Evolutionary conservation across 2,113 vertebrate species (phyloP).

Genomic region (Daubentonia madagascariensis): DNA sequence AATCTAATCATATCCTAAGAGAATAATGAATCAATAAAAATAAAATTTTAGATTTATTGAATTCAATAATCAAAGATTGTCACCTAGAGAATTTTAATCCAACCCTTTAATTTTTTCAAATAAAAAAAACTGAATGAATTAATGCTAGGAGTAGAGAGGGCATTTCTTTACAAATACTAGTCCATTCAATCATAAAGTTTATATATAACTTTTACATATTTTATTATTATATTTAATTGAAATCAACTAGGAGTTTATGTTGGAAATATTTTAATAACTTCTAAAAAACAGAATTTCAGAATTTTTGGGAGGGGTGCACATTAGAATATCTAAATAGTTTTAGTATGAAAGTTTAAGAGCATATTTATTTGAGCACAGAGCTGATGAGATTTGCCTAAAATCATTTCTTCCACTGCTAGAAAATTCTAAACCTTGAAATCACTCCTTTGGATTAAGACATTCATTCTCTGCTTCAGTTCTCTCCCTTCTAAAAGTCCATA

Average conservation of each 20-base stretch:
- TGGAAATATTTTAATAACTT: background rate
- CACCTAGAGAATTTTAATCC: background rate
- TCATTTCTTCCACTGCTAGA: background rate
- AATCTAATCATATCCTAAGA: background rate
- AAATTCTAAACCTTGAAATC: background rate
- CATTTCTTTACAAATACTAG: background rate
- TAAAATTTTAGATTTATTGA: background rate
- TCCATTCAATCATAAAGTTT: background rate
- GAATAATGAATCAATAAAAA: background rate
- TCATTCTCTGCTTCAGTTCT: background rate
- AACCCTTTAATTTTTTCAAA: background rate
- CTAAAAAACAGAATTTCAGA: constrained; percentile 7
- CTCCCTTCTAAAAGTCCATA: background rate
- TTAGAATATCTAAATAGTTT: background rate
- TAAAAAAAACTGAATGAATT: background rate
- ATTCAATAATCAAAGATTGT: background rate
- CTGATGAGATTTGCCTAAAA: constrained; percentile 11
- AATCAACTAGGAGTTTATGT: background rate
- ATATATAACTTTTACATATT: background rate
- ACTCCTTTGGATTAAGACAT: constrained; percentile 18
- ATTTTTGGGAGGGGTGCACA: background rate
- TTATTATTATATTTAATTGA: constrained; percentile 9
- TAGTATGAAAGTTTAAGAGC: background rate
- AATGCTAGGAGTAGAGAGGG: background rate
- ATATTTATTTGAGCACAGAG: background rate